Evolutionary conservation across 2,113 vertebrate genomes (phyloP).

Genomic region (Actenoides lindsayi): DNA sequence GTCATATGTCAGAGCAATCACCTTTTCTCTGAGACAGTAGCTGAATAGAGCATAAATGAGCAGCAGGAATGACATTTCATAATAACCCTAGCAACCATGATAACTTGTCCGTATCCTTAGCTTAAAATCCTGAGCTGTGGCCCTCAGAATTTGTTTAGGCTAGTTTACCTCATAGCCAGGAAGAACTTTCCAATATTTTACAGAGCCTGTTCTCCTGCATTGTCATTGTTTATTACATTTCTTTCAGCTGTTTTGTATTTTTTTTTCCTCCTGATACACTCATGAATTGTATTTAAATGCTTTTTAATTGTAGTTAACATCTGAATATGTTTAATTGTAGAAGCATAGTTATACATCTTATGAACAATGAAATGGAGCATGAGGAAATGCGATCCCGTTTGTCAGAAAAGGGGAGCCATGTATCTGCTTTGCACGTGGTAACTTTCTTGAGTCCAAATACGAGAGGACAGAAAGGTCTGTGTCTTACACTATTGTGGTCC

Average conservation of each 20-base stretch:
- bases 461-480: not conserved
- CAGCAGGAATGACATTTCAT: not conserved
- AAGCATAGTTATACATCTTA: not conserved
- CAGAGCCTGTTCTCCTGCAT: not conserved
- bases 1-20: not conserved
- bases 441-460: not conserved
- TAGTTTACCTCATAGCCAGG: not conserved
- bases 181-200: not conserved
- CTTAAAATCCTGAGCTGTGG: not conserved
- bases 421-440: not conserved
- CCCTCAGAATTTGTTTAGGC: not conserved
- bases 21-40: not conserved
- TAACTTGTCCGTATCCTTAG: not conserved
- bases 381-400: not conserved
- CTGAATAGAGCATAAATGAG: not conserved
- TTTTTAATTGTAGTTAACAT: not conserved
- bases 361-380: not conserved
- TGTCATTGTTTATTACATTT: not conserved
- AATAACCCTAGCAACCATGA: not conserved
- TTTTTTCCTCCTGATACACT: not conserved
- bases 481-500: not conserved
- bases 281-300: not conserved
- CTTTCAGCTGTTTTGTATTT: not conserved
- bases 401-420: not conserved
- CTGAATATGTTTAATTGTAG: not conserved